Evolutionary conservation across 2,113 vertebrate species (phyloP).

Genomic region (Anoplopoma fimbria): DNA sequence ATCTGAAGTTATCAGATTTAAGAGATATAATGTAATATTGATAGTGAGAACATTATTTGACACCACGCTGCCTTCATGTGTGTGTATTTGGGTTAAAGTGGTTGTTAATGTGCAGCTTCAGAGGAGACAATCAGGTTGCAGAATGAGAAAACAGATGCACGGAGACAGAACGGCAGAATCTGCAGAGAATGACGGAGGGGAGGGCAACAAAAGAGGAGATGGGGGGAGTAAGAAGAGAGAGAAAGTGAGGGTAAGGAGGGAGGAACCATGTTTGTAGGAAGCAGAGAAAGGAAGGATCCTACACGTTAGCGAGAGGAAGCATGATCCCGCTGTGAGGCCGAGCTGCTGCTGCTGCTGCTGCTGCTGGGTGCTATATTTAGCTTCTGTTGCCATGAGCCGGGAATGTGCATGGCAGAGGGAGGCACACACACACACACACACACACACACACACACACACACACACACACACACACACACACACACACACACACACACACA

Average conservation of each 20-base stretch:
- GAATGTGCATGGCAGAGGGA: constrained; percentile 73
- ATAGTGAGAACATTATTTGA: no score
- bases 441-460: constrained; percentile 43
- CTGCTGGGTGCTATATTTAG: constrained; percentile 86
- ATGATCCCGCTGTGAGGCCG: constrained; percentile 76
- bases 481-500: constrained; percentile 42
- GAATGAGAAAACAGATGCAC: no score
- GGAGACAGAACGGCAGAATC: no score
- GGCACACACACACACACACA: constrained; percentile 39
- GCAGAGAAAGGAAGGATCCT: constrained; percentile 42
- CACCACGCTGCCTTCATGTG: no score
- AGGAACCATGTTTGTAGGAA: constrained; percentile 29
- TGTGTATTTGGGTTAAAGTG: no score
- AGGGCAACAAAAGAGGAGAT: no score
- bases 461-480: constrained; percentile 25
- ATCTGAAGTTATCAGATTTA: no score
- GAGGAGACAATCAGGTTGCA: no score
- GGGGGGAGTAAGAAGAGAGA: background rate
- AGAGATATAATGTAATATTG: no score
- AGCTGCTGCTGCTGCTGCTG: constrained; percentile 61
- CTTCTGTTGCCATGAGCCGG: constrained; percentile 83
- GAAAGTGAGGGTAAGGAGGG: background rate
- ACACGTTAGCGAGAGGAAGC: constrained; percentile 58
- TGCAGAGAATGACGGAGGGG: background rate
- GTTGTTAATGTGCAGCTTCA: no score